Evolutionary conservation across 2,888 invertebrate species (phyloP).

Genomic region (Agrotis segetum): DNA sequence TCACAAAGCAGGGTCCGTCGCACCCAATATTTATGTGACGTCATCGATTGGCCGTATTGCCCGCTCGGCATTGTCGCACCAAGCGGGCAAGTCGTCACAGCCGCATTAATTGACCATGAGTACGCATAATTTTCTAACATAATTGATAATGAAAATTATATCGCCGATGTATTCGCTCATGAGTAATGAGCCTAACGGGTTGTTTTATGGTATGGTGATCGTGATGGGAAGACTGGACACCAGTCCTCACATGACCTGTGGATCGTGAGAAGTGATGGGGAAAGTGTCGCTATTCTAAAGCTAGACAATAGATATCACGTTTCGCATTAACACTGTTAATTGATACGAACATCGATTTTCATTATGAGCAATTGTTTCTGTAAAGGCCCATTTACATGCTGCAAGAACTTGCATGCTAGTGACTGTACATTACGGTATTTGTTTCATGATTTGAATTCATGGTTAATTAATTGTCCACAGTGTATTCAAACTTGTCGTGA

Average conservation of each 20-base stretch:
- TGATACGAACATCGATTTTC: too few relatives aligned
- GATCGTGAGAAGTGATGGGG: not conserved
- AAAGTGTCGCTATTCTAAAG: not conserved
- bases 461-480: too few relatives aligned
- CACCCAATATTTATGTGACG: constrained; percentile 80
- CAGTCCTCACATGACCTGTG: not conserved
- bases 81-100: constrained; percentile 44
- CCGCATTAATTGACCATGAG: constrained; percentile 60
- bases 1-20: constrained; percentile 76
- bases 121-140: constrained; percentile 57
- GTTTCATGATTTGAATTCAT: too few relatives aligned
- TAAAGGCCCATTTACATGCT: too few relatives aligned
- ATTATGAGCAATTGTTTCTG: not conserved
- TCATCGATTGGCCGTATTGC: constrained; percentile 71
- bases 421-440: too few relatives aligned
- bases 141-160: constrained; percentile 56
- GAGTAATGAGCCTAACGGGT: constrained; percentile 38
- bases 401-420: too few relatives aligned
- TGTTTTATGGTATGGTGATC: constrained; percentile 47
- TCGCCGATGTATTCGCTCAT: constrained; percentile 34
- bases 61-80: constrained; percentile 49
- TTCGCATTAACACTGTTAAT: not conserved
- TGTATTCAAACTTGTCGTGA: too few relatives aligned
- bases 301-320: not conserved
- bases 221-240: constrained; percentile 7